Evolutionary conservation across 1,140 invertebrate species (phyloP).

Genomic region (Schlechtendalia chinensis): DNA sequence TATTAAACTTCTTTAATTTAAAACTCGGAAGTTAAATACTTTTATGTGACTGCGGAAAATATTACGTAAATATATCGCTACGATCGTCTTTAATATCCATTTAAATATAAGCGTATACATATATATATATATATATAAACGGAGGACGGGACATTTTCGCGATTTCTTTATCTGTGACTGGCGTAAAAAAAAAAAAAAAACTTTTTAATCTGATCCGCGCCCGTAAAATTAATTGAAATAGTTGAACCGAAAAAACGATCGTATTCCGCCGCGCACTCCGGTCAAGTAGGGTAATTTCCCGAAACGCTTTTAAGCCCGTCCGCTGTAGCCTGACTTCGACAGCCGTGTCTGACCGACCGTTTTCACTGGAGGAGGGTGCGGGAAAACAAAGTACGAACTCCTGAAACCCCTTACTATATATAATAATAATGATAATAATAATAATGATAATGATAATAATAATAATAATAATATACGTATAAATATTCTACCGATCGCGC

Average conservation of each 20-base stretch:
- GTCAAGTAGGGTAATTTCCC: slow-evolving; percentile 45
- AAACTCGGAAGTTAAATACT: slow-evolving; percentile 42
- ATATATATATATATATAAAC: neutral
- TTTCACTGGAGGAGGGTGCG: too few relatives aligned
- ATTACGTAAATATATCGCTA: neutral
- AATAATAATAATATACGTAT: too few relatives aligned
- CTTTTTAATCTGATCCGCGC: slow-evolving; percentile 44
- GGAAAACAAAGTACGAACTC: neutral
- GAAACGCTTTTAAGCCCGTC: slow-evolving; percentile 34
- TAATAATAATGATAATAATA: neutral
- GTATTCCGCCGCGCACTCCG: slow-evolving; percentile 16
- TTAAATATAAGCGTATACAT: slow-evolving; percentile 12
- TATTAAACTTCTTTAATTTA: slow-evolving; percentile 31
- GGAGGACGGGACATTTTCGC: neutral
- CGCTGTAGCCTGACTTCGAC: neutral
- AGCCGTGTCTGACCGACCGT: slow-evolving; percentile 9
- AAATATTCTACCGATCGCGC: too few relatives aligned
- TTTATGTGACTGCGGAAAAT: neutral
- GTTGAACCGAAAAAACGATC: slow-evolving; percentile 47
- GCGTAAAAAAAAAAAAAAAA: slow-evolving; percentile 42
- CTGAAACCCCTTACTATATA: neutral
- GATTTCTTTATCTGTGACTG: slow-evolving; percentile 40
- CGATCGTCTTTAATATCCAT: slow-evolving; percentile 27
- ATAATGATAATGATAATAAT: too few relatives aligned
- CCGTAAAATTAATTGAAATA: slow-evolving; percentile 48